Evolutionary conservation across 2,797 vertebrate genomes (phyloP), one percentile per base, ranked within the genome.

Genomic region (Acrossocheilus fasciatus): DNA sequence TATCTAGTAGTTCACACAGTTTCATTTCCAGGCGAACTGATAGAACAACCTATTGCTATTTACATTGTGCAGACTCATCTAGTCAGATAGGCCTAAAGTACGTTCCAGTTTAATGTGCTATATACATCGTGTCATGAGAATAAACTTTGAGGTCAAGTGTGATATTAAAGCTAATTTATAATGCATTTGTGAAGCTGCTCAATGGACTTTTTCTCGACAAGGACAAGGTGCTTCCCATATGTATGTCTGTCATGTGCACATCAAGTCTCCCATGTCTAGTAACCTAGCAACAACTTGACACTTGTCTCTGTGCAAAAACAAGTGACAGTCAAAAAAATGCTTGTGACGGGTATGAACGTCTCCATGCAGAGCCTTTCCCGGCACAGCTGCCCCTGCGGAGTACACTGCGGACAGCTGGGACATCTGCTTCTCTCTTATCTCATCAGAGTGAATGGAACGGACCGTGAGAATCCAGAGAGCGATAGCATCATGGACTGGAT

Each of bases 231-330:
- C 30, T 73, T 81, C 84, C 66, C 77, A 81, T 86, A 74, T 66
- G 54, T 52, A 86, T 81, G 78, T 85, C 39, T 80, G 76, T 86
- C 85, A 74, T 86, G 78, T 81, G 69, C 85, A 81, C 85, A 81
- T 86, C 69, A 75, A 72, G 45, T 75, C 69, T 50, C 78, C 59
- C 70, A 81, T 86, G 69, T 74, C 54, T 86, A 64, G 85, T 86
- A 86, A 52, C 85, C 85, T 86, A 86, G 85, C 85, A 86, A 86
- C 85, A 81, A 81, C 52, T 64, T 86, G 78, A 86, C 85, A 86
- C 85, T 81, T 74, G 85, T 81, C 57, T 86, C 84, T 66, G 30
- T 75, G 41, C 57, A 74, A 74, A 86, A 81, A 80, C 77, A 81
- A 86, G 85, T 66, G 85, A 34, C 34, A 47, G 54, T 81, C 69